A percentile compares a stretch with the other conserved stretches of the same genome.
phyloP scores from a whole-genome alignment of 2,888 invertebrate genomes.

The Nipponacmea schrenckii region DNA sequence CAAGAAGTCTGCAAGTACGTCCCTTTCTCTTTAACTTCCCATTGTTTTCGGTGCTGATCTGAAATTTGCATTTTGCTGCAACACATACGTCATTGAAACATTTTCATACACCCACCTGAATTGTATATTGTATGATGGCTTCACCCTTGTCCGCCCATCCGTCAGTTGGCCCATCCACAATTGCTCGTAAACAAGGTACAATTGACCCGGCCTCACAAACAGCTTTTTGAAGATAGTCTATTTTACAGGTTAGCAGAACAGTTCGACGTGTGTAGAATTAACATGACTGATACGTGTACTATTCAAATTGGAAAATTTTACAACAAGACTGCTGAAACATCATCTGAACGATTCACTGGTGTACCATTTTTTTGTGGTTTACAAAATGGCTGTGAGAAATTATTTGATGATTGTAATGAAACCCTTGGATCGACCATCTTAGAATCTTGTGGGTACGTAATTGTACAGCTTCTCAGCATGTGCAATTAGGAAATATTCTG shows the following conservation, averaged over 20 bases:
- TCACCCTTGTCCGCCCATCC: no score
- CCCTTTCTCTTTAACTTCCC: background rate
- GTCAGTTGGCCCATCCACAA: no score
- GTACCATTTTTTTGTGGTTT: background rate
- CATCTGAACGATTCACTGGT: background rate
- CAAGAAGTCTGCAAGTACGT: background rate
- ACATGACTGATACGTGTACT: background rate
- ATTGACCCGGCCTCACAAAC: no score
- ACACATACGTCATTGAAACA: no score
- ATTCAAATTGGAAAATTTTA: background rate
- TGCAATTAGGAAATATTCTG: no score
- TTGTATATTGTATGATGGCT: no score
- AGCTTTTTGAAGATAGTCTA: no score
- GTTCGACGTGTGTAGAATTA: background rate
- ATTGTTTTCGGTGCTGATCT: no score
- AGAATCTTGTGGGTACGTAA: background rate
- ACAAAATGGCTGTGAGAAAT: background rate
- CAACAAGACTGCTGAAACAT: background rate
- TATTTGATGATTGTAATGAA: slow-evolving; percentile 1
- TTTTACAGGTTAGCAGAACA: background rate
- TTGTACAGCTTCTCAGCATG: no score
- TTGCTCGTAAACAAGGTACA: no score
- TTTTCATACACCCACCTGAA: no score
- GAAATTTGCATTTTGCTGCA: no score
- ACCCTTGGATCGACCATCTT: background rate